Percentiles rank a stretch among this genome's conserved stretches.
Conservation (phyloP, 2,888 invertebrate genomes). For the Steromphala cineraria region DNA sequence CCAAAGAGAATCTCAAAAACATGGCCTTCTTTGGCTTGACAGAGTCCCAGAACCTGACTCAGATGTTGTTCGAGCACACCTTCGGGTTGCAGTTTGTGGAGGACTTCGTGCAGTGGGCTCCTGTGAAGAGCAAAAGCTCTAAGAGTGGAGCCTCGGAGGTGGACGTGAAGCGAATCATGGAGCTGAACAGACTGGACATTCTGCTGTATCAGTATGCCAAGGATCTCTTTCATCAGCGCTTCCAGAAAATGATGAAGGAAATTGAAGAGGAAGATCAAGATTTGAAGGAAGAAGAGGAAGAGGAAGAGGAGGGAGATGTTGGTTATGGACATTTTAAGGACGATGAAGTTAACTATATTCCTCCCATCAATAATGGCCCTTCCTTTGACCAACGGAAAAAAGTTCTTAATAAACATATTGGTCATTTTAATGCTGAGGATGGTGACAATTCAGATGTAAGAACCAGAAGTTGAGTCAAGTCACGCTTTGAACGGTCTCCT, state of each 20-base stretch:
- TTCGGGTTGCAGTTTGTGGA: constrained; percentile 65
- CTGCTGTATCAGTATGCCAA: constrained; percentile 95
- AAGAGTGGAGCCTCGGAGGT: constrained; percentile 85
- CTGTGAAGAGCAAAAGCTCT: constrained; percentile 88
- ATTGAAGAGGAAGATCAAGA: background rate
- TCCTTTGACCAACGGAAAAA: too few relatives aligned
- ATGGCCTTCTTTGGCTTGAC: constrained; percentile 99
- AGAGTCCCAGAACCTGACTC: constrained; percentile 87
- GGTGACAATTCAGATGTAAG: too few relatives aligned
- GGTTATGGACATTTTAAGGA: too few relatives aligned
- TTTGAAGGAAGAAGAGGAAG: too few relatives aligned
- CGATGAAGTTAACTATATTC: too few relatives aligned
- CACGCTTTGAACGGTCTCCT: too few relatives aligned
- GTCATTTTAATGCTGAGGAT: too few relatives aligned
- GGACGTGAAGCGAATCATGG: constrained; percentile 85
- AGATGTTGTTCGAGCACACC: constrained; percentile 73
- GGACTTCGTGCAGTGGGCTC: constrained; percentile 91
- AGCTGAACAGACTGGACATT: constrained; percentile 91
- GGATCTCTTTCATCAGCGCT: constrained; percentile 84
- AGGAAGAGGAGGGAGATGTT: too few relatives aligned
- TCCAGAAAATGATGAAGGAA: constrained; percentile 41
- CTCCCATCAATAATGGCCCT: too few relatives aligned
- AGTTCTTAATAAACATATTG: too few relatives aligned
- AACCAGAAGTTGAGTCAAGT: too few relatives aligned
- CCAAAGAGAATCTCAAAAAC: constrained; percentile 90